Evolutionary conservation across 2,888 invertebrate species (phyloP), one percentile per base, ranked within the genome.

Genomic region (Drosophila rellima): DNA sequence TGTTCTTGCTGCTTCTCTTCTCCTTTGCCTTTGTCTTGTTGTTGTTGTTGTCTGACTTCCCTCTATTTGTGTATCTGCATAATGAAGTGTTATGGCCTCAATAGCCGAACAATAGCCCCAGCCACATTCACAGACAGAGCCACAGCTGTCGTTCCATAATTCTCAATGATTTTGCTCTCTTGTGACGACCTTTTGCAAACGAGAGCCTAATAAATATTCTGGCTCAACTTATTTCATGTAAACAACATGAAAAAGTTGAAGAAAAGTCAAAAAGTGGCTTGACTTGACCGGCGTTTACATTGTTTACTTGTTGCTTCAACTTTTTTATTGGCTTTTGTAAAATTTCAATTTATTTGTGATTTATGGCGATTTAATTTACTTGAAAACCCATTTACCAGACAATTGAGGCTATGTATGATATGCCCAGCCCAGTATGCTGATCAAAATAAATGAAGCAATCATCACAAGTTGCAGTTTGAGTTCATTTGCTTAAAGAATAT

Each of bases 1-100:
- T 85, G 23, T 51, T 40, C 35, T 29, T 11, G 31, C 8, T 29
- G 10, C 45, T 15, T 8, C 18, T 52, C 26, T 10, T 10, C 26
- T 20, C 39, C 51, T 29, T n/a, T n/a, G n/a, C 7, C 23, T 18
- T 47, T 1, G 37, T 40, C 18, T 31, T 23, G 35, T n/a, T n/a
- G 35, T n/a, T 13, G 20, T 17, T 26, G 29, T 45, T 45, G 17
- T 20, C 13, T n/a, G 37, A 23, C 60, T 64, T 35, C 35, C 56
- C 35, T 42, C 45, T 35, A 44, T 42, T 70, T 64, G 44, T 67
- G 45, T 61, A 29, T 73, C 42, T 70, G 76, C 66, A 79, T 79
- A 76, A 78, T 78, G 70, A 76, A 76, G 76, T 78, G 70, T 78
- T 74, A 67, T 74, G 68, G 78, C 73, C 73, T 35, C 75, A 68